A percentile compares a stretch with the other conserved stretches of the same genome.
Conservation (phyloP, 2,888 invertebrate species). For the Keiferia lycopersicella region DNA sequence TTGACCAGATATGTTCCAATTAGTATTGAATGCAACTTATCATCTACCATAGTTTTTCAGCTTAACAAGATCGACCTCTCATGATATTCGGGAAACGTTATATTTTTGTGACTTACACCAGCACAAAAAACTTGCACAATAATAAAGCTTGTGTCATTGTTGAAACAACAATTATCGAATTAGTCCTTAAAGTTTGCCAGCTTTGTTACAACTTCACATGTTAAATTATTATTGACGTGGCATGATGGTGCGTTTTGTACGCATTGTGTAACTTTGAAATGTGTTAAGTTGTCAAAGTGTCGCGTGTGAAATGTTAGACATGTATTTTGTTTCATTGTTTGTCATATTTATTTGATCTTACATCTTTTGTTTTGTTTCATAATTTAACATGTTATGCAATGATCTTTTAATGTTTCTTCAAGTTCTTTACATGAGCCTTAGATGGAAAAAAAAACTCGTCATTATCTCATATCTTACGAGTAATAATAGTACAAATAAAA, state of each 20-base stretch:
- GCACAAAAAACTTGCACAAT: conserved; percentile 24
- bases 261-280: conserved; percentile 1
- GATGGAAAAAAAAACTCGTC: too few species aligned
- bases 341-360: neutral
- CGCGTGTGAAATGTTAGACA: neutral
- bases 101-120: neutral
- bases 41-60: too few species aligned
- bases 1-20: too few species aligned
- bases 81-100: too few species aligned
- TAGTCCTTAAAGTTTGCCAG: conserved; percentile 50
- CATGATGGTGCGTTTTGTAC: conserved; percentile 46
- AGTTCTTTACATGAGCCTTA: too few species aligned
- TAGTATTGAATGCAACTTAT: too few species aligned
- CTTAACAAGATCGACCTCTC: too few species aligned
- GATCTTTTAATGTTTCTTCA: too few species aligned
- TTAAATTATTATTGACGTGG: conserved; percentile 67
- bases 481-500: too few species aligned
- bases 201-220: conserved; percentile 46
- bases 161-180: conserved; percentile 59
- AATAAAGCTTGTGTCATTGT: conserved; percentile 33
- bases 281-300: neutral
- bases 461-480: too few species aligned
- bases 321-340: too few species aligned
- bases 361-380: neutral
- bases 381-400: too few species aligned